phyloP scores from a whole-genome alignment of 2,113 vertebrate species.

The Rhinoderma darwinii region DNA sequence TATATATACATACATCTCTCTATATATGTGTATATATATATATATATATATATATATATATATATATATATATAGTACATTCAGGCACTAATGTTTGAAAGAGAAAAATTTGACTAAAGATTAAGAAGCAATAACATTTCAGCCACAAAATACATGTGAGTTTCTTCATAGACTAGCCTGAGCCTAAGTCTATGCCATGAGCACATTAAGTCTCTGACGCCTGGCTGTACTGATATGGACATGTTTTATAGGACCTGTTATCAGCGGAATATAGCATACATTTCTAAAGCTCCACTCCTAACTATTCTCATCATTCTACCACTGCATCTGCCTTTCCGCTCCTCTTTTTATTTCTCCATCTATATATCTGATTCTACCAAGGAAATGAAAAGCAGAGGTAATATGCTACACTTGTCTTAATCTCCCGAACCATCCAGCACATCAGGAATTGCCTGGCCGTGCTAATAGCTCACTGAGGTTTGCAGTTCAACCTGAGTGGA shows the following conservation, averaged over 20 bases:
- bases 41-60: no score
- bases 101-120: background rate
- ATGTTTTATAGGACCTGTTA: conserved; percentile 41
- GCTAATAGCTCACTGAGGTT: conserved; percentile 54
- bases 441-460: conserved; percentile 53
- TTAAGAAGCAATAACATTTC: conserved; percentile 36
- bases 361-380: conserved; percentile 53
- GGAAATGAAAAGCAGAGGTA: conserved; percentile 57
- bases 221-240: conserved; percentile 41
- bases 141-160: conserved; percentile 21
- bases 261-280: conserved; percentile 42
- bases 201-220: background rate
- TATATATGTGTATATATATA: no score
- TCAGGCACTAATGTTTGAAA: background rate
- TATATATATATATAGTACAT: conserved; percentile 3
- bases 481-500: conserved; percentile 49
- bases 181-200: background rate
- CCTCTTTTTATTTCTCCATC: conserved; percentile 45
- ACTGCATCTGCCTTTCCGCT: conserved; percentile 27
- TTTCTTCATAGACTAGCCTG: background rate
- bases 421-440: conserved; percentile 47
- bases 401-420: conserved; percentile 59
- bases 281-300: conserved; percentile 40
- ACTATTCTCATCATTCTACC: conserved; percentile 29
- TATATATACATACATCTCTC: no score